Base-by-base conservation (phyloP, 2,797 vertebrate genomes). In the Eremophila alpestris region DNA sequence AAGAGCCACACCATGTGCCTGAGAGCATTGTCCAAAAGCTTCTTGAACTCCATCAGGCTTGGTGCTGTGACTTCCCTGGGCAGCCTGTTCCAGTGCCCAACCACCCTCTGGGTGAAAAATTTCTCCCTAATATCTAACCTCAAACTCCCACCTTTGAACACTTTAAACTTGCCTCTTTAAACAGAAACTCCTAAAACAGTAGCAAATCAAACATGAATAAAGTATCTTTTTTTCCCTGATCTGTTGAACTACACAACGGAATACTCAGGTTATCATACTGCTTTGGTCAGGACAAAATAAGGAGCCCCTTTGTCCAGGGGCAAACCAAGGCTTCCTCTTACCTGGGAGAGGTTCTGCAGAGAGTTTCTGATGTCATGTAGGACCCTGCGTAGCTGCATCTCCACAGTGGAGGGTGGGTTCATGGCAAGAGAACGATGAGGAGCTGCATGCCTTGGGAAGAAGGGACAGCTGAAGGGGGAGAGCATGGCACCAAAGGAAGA, bases 321-420 rank as follows among this genome's bases (percentile, higher is more conserved):
- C 16, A 84, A 83, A 82, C 48, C 49, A 9, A 65, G 20, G 16
- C 16, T 48, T 65, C 13, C 51, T 68, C 96, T 94, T 97, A 99
- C 99, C 98, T 99, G 99, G 34, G 96, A 98, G 92, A 99, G 98
- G 96, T 98, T 99, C 93, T 99, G 99, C 76, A 99, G 97, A 1
- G 99, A 99, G 93, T 97, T 98, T 93, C 98, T 97, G 96, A 99
- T 99, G 68, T 99, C 99, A 7, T 99, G 98, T 32, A 99, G 97
- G 40, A 99, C 99, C 93, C 98, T 98, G 76, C 98, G 98, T 45
- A 99, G 97, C 94, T 99, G 99, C 98, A 99, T 99, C 97, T 99
- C 99, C 6, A 99, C 98, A 52, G 98, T 98, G 65, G 99, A 98
- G 7, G 98, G 98, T 3, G 98, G 94, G 79, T 97, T 97, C 65